These are phyloP conservation scores for Dicyrtoma fusca DNA, from an alignment of 2,888 invertebrate species.

Conservation along the genomic window DNA sequence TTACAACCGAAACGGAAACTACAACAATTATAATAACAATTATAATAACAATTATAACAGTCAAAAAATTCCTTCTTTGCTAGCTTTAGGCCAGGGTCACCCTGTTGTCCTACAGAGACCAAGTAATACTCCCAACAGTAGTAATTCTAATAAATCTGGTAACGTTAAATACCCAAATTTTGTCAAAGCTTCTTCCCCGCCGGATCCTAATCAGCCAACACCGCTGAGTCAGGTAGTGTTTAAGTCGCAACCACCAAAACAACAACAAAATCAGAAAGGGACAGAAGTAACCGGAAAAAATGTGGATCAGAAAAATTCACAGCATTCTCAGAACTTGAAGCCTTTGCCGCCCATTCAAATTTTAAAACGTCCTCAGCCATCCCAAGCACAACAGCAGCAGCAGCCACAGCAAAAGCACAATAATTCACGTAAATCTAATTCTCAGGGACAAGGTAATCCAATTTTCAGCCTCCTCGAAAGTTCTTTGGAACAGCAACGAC, in stretches of 20 bases:
- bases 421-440: background rate
- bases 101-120: no score
- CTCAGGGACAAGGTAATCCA: constrained; percentile 10
- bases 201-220: background rate
- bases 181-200: background rate
- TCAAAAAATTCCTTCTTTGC: background rate
- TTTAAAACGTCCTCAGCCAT: constrained; percentile 25
- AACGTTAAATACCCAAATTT: background rate
- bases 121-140: no score
- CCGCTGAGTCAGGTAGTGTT: background rate
- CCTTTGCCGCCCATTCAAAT: constrained; percentile 9
- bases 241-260: background rate
- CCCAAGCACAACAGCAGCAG: background rate
- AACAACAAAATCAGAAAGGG: background rate
- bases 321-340: no score
- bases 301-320: background rate
- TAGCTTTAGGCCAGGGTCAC: no score
- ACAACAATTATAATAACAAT: constrained; percentile 4
- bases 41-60: background rate
- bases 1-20: background rate
- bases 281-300: background rate
- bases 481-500: constrained; percentile 20
- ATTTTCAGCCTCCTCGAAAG: constrained; percentile 21
- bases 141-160: no score
- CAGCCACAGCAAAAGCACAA: background rate